Evolutionary conservation across 2,888 invertebrate species (phyloP), one percentile per base, ranked within the genome.

Genomic region (Adelognathus sp.): DNA sequence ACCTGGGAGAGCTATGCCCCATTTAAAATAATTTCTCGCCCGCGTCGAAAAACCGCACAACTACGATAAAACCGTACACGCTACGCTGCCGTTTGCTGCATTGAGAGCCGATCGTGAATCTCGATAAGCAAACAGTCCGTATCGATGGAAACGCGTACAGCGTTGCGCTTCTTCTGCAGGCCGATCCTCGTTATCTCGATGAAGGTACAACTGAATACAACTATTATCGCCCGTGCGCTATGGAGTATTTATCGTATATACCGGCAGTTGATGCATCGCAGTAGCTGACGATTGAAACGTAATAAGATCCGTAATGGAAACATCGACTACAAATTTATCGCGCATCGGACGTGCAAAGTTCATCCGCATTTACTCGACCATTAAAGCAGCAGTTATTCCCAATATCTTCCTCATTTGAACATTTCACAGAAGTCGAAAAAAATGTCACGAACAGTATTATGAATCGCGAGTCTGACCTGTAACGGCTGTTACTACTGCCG

Each of bases 1-100:
- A 86, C 84, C 86, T 86, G 86, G 83, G 86, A 86, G 85, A 88
- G 86, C 85, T 87, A 86, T 86, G 86, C 83, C 84, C 86, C 80
- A 86, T 87, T 88, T 87, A 85, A 80, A 69, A 84, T 83, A 82
- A 84, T 84, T 85, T 79, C 81, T 74, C 79, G 69, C 50, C 44
- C 73, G 69, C 73, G 69, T 73, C 69, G 60, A 66, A 52, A 41
- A 36, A 61, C 21, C 66, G 16, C 29, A 36, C 56, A 67, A 61
- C 56, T 46, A 29, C 52, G 52, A 9, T 29, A 29, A 5, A 44
- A 52, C 52, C 21, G 5, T 24, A 7, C 52, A n/a, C 24, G 14
- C 9, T 1, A 11, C 36, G 33, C 21, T 39, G 6, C 58, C 5
- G 6, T 3, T 11, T 18, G 18, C 58, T 21, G 11, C 4, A 11